A percentile compares a stretch with the other conserved stretches of the same genome.
phyloP scores from a whole-genome alignment of 53 echinoderm and acorn worm species.

The Echinarachnius parma region DNA sequence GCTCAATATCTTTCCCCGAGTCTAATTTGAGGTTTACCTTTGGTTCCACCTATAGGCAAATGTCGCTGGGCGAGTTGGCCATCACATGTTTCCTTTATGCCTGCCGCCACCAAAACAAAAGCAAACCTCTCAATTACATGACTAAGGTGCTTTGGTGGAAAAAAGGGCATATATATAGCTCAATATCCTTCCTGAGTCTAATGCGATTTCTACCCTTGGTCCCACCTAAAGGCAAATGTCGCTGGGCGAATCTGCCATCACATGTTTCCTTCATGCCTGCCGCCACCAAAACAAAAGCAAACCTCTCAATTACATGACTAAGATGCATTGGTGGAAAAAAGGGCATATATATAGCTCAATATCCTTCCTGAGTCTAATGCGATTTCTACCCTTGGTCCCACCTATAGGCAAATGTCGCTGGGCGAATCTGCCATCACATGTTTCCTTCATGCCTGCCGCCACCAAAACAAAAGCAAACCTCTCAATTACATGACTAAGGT shows the following conservation, averaged over 20 bases:
- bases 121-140: slow-evolving; percentile 88
- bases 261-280: slow-evolving; percentile 89
- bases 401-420: slow-evolving; percentile 67
- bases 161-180: too few relatives aligned
- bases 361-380: neutral
- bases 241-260: slow-evolving; percentile 81
- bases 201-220: too few relatives aligned
- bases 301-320: slow-evolving; percentile 88
- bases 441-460: slow-evolving; percentile 88
- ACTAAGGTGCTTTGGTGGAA: slow-evolving; percentile 95
- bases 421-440: slow-evolving; percentile 88
- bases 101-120: slow-evolving; percentile 86
- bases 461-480: slow-evolving; percentile 89
- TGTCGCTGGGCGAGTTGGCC: slow-evolving; percentile 74
- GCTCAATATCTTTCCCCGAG: neutral
- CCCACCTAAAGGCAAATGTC: slow-evolving; percentile 63
- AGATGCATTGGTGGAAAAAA: slow-evolving; percentile 92
- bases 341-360: neutral
- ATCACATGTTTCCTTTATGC: slow-evolving; percentile 90
- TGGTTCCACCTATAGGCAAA: slow-evolving; percentile 62
- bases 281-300: slow-evolving; percentile 91
- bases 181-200: neutral
- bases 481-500: slow-evolving; percentile 94
- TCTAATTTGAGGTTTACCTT: neutral
- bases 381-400: too few relatives aligned